Base-by-base conservation (phyloP, 2,888 invertebrate species). In the Harmothoe impar region DNA sequence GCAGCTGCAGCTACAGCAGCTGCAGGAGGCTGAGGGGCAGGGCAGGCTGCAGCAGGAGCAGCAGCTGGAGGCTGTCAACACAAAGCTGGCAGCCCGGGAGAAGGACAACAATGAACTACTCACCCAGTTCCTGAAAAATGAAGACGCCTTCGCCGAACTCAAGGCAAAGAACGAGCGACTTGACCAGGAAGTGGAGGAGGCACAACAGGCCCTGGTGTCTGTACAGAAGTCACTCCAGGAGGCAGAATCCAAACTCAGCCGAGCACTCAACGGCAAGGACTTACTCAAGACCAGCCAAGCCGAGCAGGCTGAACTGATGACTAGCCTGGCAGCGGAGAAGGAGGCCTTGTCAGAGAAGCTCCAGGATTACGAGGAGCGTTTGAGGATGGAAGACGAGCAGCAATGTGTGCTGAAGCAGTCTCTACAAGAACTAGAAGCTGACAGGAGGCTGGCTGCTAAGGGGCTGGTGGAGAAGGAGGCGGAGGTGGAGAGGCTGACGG, bases 21-120 rank as follows among this genome's bases (percentile, higher is more conserved):
- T 54, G 10, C 15, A 25, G 12, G 33, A 56, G 0, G 10, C 20
- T 15, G 23, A 25, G 29, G 29, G 12, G 3, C 25, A 86, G 29
- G 25, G 3, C 3, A 54, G 17, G 10, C 1, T 20, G 10, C 0
- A 5, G 29, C 52, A 29, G 7, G 31, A 86, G 7, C 3, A 17
- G 12, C n/a, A 86, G 25, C 5, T 86, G 29, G 54, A 86, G 5
- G 17, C 54, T 25, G 86, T 31, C 12, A 86, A 29, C 29, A 23
- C 52, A 54, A 20, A 86, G 23, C 52, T 86, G 0, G 52, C 52
- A 12, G 25, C 86, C 20, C 52, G 86, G n/a, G 86, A 86, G 52
- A 54, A 52, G 10, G 86, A 86, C 54, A 86, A 86, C 25, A 86
- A 54, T 54, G 86, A 86, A 29, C 33, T 86, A 20, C 86, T 86